Evolutionary conservation across 1,140 invertebrate genomes (phyloP).

Genomic region (Pomacea maculata): DNA sequence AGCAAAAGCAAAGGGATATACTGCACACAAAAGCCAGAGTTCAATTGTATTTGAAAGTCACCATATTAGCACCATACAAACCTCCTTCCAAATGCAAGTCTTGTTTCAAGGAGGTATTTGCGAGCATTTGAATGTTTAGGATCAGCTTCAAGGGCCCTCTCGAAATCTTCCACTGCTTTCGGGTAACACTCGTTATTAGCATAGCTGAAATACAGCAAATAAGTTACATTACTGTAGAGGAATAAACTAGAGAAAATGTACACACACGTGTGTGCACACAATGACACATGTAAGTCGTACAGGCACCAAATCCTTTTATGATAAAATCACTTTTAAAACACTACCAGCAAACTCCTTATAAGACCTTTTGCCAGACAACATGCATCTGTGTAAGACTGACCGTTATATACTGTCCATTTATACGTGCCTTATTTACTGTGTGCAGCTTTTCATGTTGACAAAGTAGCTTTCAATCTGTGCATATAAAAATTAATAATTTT

Average conservation of each 20-base stretch:
- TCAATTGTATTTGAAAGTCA: too few species aligned
- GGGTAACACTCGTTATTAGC: slow-evolving; percentile 93
- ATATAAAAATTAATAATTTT: background rate
- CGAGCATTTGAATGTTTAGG: slow-evolving; percentile 91
- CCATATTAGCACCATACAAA: slow-evolving; percentile 40
- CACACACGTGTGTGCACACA: too few species aligned
- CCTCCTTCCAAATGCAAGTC: slow-evolving; percentile 83
- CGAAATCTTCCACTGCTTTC: slow-evolving; percentile 94
- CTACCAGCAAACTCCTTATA: too few species aligned
- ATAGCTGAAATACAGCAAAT: slow-evolving; percentile 69
- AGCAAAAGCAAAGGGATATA: too few species aligned
- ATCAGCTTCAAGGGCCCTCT: slow-evolving; percentile 87
- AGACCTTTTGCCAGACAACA: too few species aligned
- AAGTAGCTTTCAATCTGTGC: slow-evolving; percentile 1
- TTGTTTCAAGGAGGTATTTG: slow-evolving; percentile 92
- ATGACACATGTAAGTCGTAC: background rate
- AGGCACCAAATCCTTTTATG: background rate
- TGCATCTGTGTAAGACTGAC: too few species aligned
- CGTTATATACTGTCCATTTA: too few species aligned
- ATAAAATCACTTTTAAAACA: background rate
- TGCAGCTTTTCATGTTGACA: background rate
- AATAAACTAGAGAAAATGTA: background rate
- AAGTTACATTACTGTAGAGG: background rate
- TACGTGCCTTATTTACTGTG: too few species aligned
- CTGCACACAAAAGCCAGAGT: too few species aligned